Evolutionary conservation across 2,113 vertebrate genomes (phyloP).

Genomic region (Dunckerocampus dactyliophorus): DNA sequence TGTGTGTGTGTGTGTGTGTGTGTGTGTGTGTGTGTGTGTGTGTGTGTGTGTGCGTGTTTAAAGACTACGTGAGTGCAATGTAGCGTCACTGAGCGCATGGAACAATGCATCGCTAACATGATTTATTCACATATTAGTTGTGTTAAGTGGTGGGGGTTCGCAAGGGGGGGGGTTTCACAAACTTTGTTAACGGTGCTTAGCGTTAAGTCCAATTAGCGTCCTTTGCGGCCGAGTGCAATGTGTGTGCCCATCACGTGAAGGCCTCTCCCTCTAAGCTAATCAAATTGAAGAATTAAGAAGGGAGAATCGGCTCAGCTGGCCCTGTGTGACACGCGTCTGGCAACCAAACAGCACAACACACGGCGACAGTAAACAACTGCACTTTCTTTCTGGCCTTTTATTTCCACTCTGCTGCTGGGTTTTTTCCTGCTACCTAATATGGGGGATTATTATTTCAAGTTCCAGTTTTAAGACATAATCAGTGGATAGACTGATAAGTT

Average conservation of each 20-base stretch:
- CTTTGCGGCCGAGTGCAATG: constrained; percentile 51
- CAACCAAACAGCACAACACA: constrained; percentile 20
- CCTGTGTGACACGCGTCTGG: constrained; percentile 35
- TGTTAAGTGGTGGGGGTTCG: too few relatives aligned
- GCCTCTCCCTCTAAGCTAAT: constrained; percentile 44
- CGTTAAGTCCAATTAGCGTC: constrained; percentile 40
- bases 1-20: too few relatives aligned
- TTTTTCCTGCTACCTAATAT: constrained; percentile 12
- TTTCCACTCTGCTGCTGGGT: constrained; percentile 3
- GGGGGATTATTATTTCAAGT: constrained; percentile 18
- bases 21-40: neutral
- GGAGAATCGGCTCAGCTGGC: constrained; percentile 52
- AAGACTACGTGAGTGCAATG: neutral
- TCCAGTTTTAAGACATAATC: constrained; percentile 7
- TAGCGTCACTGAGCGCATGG: constrained; percentile 9
- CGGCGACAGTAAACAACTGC: constrained; percentile 17
- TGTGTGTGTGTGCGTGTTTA: constrained; percentile 4
- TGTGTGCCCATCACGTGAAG: constrained; percentile 60
- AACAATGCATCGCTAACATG: constrained; percentile 20
- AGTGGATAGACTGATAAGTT: neutral
- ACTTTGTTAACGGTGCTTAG: constrained; percentile 8
- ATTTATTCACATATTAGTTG: too few relatives aligned
- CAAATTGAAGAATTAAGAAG: constrained; percentile 63
- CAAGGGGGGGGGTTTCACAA: neutral
- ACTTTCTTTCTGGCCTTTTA: constrained; percentile 15